phyloP scores from a whole-genome alignment of 2,888 invertebrate species.

The Xiphydria camelus region DNA sequence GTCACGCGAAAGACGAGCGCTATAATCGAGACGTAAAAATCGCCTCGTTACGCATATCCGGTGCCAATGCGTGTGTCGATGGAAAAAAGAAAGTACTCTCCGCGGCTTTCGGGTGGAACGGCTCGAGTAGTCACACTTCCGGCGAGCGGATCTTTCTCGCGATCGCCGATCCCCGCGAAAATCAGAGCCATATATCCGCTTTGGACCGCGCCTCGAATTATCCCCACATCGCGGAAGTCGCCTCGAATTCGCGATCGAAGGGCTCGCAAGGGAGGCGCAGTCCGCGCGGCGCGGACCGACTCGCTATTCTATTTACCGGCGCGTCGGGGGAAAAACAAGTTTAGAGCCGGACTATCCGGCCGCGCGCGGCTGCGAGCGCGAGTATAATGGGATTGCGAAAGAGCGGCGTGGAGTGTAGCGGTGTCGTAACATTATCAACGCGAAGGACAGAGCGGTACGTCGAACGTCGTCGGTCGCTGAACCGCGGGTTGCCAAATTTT shows the following conservation, averaged over 20 bases:
- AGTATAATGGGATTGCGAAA: conserved; percentile 22
- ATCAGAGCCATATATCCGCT: too few relatives aligned
- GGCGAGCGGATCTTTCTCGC: not conserved
- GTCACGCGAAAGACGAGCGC: too few relatives aligned
- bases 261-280: too few relatives aligned
- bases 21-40: too few relatives aligned
- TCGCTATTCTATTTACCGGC: conserved; percentile 20
- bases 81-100: too few relatives aligned
- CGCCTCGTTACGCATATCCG: too few relatives aligned
- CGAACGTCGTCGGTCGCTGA: conserved; percentile 24
- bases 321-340: conserved; percentile 22
- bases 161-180: not conserved
- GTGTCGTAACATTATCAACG: conserved; percentile 19
- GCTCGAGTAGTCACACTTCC: not conserved
- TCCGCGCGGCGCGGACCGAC: conserved; percentile 1
- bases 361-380: conserved; percentile 4
- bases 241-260: not conserved
- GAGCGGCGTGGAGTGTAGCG: conserved; percentile 10
- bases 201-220: too few relatives aligned
- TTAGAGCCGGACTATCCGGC: conserved; percentile 8
- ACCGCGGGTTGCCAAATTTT: conserved; percentile 24
- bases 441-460: conserved; percentile 21
- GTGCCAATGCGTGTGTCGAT: too few relatives aligned
- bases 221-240: too few relatives aligned
- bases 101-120: too few relatives aligned